Conservation (phyloP, 2,113 vertebrate species). For the Phoenicopterus ruber region DNA sequence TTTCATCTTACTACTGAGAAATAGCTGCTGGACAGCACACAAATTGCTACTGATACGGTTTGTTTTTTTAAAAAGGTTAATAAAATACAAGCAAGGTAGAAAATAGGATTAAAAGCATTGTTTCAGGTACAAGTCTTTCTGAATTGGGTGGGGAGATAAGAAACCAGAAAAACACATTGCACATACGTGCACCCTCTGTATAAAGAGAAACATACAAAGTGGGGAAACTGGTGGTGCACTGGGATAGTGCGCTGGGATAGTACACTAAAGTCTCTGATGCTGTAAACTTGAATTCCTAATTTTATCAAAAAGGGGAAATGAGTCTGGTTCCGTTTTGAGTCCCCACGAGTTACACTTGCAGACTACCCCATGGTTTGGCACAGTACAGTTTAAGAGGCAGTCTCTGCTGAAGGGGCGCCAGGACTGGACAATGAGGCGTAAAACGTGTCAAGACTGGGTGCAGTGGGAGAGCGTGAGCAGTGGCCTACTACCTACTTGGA, state of each 20-base stretch:
- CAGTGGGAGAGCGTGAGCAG: not conserved
- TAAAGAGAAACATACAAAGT: conserved; percentile 56
- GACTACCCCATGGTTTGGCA: conserved; percentile 35
- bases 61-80: conserved; percentile 40
- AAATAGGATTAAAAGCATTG: conserved; percentile 60
- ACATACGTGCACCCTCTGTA: conserved; percentile 13
- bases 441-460: not conserved
- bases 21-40: conserved; percentile 48
- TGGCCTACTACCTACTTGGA: not conserved
- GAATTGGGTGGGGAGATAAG: conserved; percentile 21
- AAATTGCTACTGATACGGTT: conserved; percentile 38
- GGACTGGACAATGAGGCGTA: conserved; percentile 11
- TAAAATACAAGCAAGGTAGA: conserved; percentile 67
- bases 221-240: conserved; percentile 22
- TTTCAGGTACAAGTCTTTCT: conserved; percentile 40
- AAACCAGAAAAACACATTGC: conserved; percentile 50
- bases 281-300: conserved; percentile 49
- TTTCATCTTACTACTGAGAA: conserved; percentile 40
- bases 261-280: conserved; percentile 12
- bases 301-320: conserved; percentile 38
- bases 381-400: conserved; percentile 40
- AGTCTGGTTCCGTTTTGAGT: not conserved
- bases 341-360: not conserved
- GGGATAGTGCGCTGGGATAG: not conserved
- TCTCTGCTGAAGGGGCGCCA: conserved; percentile 36